Evolutionary conservation across 2,888 invertebrate genomes (phyloP).

Genomic region (Serripes groenlandicus): DNA sequence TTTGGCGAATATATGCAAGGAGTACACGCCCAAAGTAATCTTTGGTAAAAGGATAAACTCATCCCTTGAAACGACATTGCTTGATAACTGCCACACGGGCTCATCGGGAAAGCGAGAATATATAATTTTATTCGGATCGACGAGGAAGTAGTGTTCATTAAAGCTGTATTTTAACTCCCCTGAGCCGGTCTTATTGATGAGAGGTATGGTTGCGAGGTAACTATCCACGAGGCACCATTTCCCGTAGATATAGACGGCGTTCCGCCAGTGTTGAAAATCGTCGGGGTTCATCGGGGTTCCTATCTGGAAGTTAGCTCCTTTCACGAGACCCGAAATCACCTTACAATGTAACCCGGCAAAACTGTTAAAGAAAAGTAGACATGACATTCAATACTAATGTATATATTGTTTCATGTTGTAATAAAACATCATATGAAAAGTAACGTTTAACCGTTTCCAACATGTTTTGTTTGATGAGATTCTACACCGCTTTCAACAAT

Average conservation of each 20-base stretch:
- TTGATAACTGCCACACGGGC: slow-evolving; percentile 66
- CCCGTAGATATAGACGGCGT: slow-evolving; percentile 69
- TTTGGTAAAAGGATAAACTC: slow-evolving; percentile 71
- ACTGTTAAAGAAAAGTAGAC: slow-evolving; percentile 57
- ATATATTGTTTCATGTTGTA: too few species aligned
- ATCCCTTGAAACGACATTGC: slow-evolving; percentile 63
- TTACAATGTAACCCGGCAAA: slow-evolving; percentile 69
- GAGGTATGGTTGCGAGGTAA: slow-evolving; percentile 65
- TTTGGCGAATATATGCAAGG: slow-evolving; percentile 70
- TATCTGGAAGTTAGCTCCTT: slow-evolving; percentile 72
- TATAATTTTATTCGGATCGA: slow-evolving; percentile 70
- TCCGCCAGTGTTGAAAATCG: slow-evolving; percentile 74
- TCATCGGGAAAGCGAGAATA: slow-evolving; percentile 74
- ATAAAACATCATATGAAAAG: too few species aligned
- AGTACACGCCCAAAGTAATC: slow-evolving; percentile 68
- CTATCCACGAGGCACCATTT: slow-evolving; percentile 71
- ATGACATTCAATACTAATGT: too few species aligned
- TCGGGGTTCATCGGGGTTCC: slow-evolving; percentile 68
- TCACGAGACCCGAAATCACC: slow-evolving; percentile 69
- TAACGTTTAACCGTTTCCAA: too few species aligned
- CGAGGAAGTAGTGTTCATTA: slow-evolving; percentile 72
- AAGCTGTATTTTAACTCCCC: slow-evolving; percentile 70
- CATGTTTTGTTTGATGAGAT: too few species aligned
- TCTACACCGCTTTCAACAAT: too few species aligned
- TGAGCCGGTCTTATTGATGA: slow-evolving; percentile 61